A percentile compares a stretch with the other conserved stretches of the same genome.
Conservation (phyloP, 2,888 invertebrate genomes). For the Xestia c-nigrum region DNA sequence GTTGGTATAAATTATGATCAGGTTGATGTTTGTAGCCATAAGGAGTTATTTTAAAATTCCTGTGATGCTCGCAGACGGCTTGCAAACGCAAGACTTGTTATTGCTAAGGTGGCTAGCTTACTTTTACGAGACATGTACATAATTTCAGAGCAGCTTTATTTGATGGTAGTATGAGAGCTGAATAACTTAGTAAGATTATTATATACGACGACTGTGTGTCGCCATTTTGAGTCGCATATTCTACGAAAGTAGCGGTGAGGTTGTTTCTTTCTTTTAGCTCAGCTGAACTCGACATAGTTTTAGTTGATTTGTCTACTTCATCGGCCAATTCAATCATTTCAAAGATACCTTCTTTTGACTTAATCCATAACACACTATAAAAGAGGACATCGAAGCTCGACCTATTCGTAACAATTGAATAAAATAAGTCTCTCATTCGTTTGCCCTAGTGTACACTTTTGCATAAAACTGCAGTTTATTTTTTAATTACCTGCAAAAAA, state of each 20-base stretch:
- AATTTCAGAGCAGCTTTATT: conserved; percentile 12
- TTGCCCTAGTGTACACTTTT: not conserved
- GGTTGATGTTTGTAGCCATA: conserved; percentile 30
- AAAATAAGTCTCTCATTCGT: not conserved
- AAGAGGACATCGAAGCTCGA: not conserved
- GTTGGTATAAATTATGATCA: conserved; percentile 34
- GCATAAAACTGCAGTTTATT: not conserved
- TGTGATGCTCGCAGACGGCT: conserved; percentile 7
- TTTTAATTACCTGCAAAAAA: not conserved
- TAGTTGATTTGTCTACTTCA: not conserved
- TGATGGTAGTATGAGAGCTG: conserved; percentile 21
- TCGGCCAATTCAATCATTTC: not conserved
- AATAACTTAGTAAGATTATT: conserved; percentile 41
- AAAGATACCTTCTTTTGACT: not conserved
- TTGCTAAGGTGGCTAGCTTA: conserved; percentile 31
- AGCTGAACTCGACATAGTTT: not conserved
- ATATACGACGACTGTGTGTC: conserved; percentile 2
- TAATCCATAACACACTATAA: not conserved
- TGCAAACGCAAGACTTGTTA: conserved; percentile 19
- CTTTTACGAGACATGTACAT: conserved; percentile 37
- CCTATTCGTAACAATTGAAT: not conserved
- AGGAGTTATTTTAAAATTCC: conserved; percentile 42
- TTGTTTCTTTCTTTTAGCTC: not conserved
- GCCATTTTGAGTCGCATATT: conserved; percentile 8
- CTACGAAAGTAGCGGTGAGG: not conserved